Conservation (phyloP, 2,888 invertebrate genomes). For the Thecophora atra region DNA sequence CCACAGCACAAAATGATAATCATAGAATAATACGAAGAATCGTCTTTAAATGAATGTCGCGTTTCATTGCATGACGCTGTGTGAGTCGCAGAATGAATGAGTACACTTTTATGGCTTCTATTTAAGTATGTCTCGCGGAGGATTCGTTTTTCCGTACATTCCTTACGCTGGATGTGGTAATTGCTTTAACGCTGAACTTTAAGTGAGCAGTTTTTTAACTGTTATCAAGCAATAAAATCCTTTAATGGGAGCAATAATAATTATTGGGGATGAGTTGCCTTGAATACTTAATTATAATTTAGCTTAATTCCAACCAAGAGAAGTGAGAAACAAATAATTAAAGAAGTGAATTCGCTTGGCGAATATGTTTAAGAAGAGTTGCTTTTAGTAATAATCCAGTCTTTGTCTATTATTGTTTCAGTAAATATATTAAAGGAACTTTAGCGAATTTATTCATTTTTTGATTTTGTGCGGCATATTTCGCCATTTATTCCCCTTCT, state of each 20-base stretch:
- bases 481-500: no score
- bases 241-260: neutral
- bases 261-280: neutral
- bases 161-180: neutral
- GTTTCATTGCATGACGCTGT: neutral
- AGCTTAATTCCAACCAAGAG: neutral
- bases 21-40: constrained; percentile 24
- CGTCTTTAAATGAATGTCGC: constrained; percentile 11
- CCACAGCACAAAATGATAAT: constrained; percentile 36
- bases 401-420: no score
- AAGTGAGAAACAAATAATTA: no score
- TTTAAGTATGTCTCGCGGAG: neutral
- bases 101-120: neutral
- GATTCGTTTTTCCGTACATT: constrained; percentile 1
- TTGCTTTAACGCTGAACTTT: neutral
- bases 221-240: neutral
- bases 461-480: no score
- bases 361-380: no score
- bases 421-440: no score
- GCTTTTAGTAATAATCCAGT: no score
- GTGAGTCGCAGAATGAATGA: neutral
- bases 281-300: neutral
- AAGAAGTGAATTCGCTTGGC: no score
- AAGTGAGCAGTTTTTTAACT: constrained; percentile 2
- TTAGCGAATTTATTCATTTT: no score